A percentile compares a stretch with the other conserved stretches of the same genome.
phyloP scores from a whole-genome alignment of 2,797 vertebrate species.

The Geotrypetes seraphini region DNA sequence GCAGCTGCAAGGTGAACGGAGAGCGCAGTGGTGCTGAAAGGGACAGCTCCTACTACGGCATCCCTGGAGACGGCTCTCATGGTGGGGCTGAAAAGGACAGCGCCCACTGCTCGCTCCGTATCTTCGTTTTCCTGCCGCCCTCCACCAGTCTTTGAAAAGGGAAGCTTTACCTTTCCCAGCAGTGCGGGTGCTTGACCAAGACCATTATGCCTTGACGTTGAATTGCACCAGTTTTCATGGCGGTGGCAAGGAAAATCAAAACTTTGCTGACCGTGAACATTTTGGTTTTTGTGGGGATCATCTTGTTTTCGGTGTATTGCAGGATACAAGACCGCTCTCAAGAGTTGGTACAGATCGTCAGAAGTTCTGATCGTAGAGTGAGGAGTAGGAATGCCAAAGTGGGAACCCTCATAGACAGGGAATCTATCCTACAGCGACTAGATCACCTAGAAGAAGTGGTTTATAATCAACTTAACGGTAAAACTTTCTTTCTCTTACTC shows the following conservation, averaged over 20 bases:
- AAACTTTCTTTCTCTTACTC: neutral
- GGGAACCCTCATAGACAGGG: conserved; percentile 73
- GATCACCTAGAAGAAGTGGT: conserved; percentile 94
- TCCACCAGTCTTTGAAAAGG: conserved; percentile 6
- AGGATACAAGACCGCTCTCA: conserved; percentile 88
- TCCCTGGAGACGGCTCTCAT: too few species aligned
- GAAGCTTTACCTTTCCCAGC: conserved; percentile 7
- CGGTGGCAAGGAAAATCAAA: conserved; percentile 95
- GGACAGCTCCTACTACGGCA: too few species aligned
- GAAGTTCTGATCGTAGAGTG: conserved; percentile 71
- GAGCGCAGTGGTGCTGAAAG: neutral
- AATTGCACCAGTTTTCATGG: conserved; percentile 69
- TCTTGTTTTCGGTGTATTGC: conserved; percentile 96
- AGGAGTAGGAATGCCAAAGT: conserved; percentile 73
- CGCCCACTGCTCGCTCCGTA: neutral
- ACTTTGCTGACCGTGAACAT: conserved; percentile 98
- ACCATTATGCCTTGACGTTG: conserved; percentile 47
- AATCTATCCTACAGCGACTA: conserved; percentile 88
- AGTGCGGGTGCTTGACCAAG: conserved; percentile 8
- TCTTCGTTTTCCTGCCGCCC: neutral
- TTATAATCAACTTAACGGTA: conserved; percentile 94
- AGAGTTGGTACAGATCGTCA: conserved; percentile 78
- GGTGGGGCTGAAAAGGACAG: conserved; percentile 18
- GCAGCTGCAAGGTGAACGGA: neutral
- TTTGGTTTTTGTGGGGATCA: conserved; percentile 88